Conservation (phyloP, 2,113 vertebrate species). For the Montifringilla adamsi region DNA sequence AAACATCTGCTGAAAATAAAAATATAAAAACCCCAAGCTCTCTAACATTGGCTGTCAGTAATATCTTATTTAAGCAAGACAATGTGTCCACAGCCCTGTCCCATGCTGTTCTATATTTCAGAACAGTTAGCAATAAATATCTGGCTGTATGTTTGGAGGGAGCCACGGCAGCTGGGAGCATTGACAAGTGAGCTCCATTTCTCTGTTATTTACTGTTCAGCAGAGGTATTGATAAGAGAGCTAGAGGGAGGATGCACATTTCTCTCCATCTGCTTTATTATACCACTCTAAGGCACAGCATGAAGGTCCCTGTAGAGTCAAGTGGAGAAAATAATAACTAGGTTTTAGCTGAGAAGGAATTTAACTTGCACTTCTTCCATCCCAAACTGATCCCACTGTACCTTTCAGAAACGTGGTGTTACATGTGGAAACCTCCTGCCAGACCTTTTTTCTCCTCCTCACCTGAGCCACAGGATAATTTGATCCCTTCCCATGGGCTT, state of each 20-base stretch:
- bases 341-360: neutral
- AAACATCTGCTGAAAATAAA: neutral
- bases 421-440: neutral
- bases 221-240: conserved; percentile 32
- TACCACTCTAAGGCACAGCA: neutral
- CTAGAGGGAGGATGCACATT: neutral
- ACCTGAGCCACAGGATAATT: neutral
- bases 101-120: neutral
- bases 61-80: neutral
- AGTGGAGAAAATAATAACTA: neutral
- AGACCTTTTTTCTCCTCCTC: neutral
- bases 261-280: conserved; percentile 36
- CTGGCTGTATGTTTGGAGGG: neutral
- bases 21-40: neutral
- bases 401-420: neutral
- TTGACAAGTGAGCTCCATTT: neutral
- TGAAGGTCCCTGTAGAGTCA: neutral
- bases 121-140: neutral
- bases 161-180: neutral
- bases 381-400: neutral
- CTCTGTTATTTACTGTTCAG: conserved; percentile 22
- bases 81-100: neutral
- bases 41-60: neutral
- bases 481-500: neutral
- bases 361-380: neutral